Conservation (phyloP, 2,888 invertebrate species). For the Heteromurus nitidus region DNA sequence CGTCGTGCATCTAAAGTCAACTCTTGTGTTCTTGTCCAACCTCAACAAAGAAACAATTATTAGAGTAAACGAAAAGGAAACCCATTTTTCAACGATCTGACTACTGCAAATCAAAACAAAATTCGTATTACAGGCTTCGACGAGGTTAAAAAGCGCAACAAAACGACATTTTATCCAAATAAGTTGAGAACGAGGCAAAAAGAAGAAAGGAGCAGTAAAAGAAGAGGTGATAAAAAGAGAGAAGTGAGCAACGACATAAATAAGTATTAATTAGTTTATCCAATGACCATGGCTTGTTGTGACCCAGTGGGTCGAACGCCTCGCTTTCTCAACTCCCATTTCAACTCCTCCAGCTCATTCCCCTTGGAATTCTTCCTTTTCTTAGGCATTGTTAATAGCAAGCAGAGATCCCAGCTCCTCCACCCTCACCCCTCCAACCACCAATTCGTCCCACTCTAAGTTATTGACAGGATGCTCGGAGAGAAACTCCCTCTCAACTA, state of each 20-base stretch:
- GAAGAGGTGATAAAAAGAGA: neutral
- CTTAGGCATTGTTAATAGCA: conserved; percentile 57
- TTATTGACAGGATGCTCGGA: neutral
- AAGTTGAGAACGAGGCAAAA: no score
- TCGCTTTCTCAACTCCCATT: conserved; percentile 73
- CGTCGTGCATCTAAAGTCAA: no score
- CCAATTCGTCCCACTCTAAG: neutral
- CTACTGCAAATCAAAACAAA: no score
- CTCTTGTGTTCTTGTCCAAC: no score
- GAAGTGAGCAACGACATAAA: conserved; percentile 22
- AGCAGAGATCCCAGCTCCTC: conserved; percentile 11
- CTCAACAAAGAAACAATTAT: no score
- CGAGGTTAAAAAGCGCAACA: no score
- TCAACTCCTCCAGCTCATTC: conserved; percentile 70
- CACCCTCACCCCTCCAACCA: conserved; percentile 9
- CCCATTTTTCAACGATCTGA: no score
- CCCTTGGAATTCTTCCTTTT: conserved; percentile 68
- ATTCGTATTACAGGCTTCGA: no score
- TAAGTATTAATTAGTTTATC: neutral
- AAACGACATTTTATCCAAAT: neutral
- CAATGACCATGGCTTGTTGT: conserved; percentile 72
- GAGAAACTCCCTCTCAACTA: neutral
- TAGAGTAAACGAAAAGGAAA: no score
- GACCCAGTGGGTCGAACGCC: conserved; percentile 73
- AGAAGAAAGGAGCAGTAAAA: neutral